Evolutionary conservation across 2,888 invertebrate genomes (phyloP).

Genomic region (Iphiclides podalirius): DNA sequence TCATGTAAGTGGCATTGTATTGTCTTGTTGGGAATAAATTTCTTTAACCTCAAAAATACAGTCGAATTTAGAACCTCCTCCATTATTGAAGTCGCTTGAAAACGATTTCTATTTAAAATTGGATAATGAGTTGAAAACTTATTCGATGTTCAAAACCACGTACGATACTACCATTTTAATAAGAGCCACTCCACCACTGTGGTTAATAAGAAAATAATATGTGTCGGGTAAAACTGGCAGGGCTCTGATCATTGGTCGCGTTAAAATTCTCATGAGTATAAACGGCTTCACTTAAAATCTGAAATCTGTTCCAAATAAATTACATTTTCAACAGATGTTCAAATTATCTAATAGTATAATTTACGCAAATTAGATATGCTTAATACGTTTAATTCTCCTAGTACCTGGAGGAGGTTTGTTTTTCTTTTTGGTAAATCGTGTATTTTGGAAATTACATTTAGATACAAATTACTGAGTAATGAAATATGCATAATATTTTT

Average conservation of each 20-base stretch:
- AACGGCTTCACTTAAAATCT: constrained; percentile 72
- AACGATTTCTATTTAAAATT: background rate
- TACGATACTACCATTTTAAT: constrained; percentile 42
- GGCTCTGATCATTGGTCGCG: constrained; percentile 42
- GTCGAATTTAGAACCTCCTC: too few relatives aligned
- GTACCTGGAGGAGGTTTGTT: too few relatives aligned
- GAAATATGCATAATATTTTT: too few relatives aligned
- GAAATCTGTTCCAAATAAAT: constrained; percentile 68
- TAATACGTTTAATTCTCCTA: too few relatives aligned
- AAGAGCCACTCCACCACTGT: constrained; percentile 35
- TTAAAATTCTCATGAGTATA: constrained; percentile 58
- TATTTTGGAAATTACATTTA: too few relatives aligned
- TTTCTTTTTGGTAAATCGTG: too few relatives aligned
- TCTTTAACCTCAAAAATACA: too few relatives aligned
- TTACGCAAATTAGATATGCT: constrained; percentile 2
- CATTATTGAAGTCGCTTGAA: too few relatives aligned
- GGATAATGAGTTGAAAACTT: constrained; percentile 59
- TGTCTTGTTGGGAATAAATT: too few relatives aligned
- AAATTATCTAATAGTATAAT: background rate
- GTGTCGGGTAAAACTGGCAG: constrained; percentile 21
- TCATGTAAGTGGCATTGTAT: too few relatives aligned
- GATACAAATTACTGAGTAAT: too few relatives aligned
- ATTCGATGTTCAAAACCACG: constrained; percentile 44
- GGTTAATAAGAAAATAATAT: constrained; percentile 28
- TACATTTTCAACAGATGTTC: constrained; percentile 31